A percentile compares a stretch with the other conserved stretches of the same genome.
Conservation (phyloP, 2,888 invertebrate genomes). For the Epistrophe eligans region DNA sequence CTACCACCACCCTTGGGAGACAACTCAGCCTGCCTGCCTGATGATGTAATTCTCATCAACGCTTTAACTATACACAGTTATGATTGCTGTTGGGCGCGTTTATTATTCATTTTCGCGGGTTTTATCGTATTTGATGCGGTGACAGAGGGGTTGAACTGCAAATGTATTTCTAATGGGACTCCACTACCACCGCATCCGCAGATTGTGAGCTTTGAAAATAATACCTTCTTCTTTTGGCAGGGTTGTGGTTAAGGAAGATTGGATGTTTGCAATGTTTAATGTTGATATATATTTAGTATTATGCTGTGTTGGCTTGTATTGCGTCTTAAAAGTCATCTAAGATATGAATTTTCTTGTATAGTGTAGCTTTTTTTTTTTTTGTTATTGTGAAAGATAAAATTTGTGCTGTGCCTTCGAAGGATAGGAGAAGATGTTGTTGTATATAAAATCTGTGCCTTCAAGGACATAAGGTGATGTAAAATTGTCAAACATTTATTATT, state of each 20-base stretch:
- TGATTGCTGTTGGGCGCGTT: slow-evolving; percentile 65
- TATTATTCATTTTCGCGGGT: slow-evolving; percentile 67
- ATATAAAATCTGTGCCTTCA: slow-evolving; percentile 34
- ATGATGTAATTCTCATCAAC: slow-evolving; percentile 71
- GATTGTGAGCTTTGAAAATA: slow-evolving; percentile 26
- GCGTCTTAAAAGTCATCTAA: slow-evolving; percentile 20
- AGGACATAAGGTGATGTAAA: slow-evolving; percentile 34
- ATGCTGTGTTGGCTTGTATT: not conserved
- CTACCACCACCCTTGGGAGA: not conserved
- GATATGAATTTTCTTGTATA: slow-evolving; percentile 34
- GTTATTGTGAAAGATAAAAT: slow-evolving; percentile 28
- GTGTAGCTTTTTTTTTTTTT: not conserved
- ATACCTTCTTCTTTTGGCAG: not conserved
- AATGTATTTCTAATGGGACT: slow-evolving; percentile 71
- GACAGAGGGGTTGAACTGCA: slow-evolving; percentile 43
- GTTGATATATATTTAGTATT: not conserved
- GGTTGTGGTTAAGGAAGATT: slow-evolving; percentile 13
- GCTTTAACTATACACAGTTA: slow-evolving; percentile 53
- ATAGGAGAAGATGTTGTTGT: slow-evolving; percentile 6
- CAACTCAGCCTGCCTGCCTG: slow-evolving; percentile 12
- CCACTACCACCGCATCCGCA: slow-evolving; percentile 2
- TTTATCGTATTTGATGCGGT: slow-evolving; percentile 54
- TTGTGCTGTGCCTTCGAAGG: slow-evolving; percentile 19
- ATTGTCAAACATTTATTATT: slow-evolving; percentile 39
- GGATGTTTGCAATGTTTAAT: not conserved